phyloP scores from a whole-genome alignment of 1,140 invertebrate species.

The Solenopsis fugax region DNA sequence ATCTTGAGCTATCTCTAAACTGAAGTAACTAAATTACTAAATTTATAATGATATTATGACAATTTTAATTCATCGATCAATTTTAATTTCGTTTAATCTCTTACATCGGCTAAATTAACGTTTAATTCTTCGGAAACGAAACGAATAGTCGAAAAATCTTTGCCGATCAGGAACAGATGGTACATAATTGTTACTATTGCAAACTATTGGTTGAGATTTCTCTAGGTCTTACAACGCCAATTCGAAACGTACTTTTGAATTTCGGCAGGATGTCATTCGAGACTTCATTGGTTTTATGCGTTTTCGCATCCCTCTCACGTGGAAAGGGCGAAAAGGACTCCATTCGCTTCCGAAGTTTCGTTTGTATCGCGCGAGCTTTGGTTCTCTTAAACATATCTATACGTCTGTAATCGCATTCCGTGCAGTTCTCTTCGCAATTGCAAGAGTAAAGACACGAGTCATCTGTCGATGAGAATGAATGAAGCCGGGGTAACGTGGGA shows the following conservation, averaged over 20 bases:
- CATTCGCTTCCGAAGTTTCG: too few relatives aligned
- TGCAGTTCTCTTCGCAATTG: background rate
- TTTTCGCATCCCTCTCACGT: background rate
- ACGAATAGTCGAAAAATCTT: background rate
- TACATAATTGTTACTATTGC: background rate
- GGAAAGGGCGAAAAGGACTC: background rate
- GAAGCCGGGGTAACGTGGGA: background rate
- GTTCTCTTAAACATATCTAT: too few relatives aligned
- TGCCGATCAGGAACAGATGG: background rate
- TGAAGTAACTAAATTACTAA: too few relatives aligned
- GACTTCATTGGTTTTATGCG: background rate
- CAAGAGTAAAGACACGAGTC: background rate
- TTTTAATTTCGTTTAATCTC: too few relatives aligned
- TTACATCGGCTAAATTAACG: background rate
- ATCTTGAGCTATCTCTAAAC: too few relatives aligned
- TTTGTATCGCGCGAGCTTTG: too few relatives aligned
- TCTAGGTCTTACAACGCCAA: background rate
- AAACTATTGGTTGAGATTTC: background rate
- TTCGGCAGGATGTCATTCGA: background rate
- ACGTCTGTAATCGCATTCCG: background rate
- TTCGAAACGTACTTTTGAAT: background rate
- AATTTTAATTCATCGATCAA: too few relatives aligned
- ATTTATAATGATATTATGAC: too few relatives aligned
- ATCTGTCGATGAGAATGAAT: background rate
- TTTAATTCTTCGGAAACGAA: background rate